Conservation (phyloP, 2,888 invertebrate genomes). For the Girardia tigrina region DNA sequence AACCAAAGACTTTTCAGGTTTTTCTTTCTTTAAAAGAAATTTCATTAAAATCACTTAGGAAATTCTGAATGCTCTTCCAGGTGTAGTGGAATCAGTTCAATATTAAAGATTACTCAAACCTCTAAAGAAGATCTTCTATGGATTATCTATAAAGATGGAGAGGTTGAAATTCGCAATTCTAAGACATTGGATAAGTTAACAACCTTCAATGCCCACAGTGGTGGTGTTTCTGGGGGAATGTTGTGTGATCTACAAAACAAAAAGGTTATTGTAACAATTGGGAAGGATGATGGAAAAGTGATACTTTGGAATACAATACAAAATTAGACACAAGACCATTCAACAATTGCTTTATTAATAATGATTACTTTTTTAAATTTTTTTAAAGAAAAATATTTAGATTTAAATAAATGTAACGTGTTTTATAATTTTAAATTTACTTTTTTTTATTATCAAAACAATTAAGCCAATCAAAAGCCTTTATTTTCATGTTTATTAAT, state of each 20-base stretch:
- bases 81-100: background rate
- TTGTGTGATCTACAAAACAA: background rate
- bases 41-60: no score
- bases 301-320: background rate
- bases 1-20: background rate
- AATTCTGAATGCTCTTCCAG: background rate
- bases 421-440: no score
- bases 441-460: no score
- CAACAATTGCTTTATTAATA: no score
- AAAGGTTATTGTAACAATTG: background rate
- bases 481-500: no score
- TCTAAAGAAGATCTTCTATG: background rate
- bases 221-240: background rate
- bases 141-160: background rate
- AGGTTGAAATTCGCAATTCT: background rate
- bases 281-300: background rate
- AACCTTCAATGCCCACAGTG: background rate
- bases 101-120: background rate
- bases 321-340: no score
- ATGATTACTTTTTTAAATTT: no score
- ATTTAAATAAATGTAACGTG: no score
- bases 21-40: no score
- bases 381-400: no score
- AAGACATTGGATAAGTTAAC: background rate
- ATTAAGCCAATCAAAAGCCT: no score